Percentiles rank a stretch among this genome's conserved stretches.
These are phyloP conservation scores for Periophthalmodon schlosseri DNA, from an alignment of 2,113 vertebrate genomes.

Conservation along the genomic window DNA sequence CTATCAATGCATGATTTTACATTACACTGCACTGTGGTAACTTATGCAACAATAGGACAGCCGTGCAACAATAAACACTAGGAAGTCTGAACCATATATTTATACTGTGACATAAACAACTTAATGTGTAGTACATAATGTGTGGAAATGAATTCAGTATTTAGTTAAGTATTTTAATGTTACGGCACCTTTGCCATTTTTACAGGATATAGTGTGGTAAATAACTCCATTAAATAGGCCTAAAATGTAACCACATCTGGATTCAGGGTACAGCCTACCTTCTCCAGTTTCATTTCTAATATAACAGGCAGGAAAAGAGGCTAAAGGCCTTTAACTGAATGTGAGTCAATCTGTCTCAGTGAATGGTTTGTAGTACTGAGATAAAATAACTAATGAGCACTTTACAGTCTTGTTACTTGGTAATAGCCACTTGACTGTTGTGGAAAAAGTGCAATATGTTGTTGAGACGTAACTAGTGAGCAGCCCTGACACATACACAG, in stretches of 20 bases:
- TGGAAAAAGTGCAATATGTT: conserved; percentile 18
- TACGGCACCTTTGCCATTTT: neutral
- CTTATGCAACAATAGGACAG: neutral
- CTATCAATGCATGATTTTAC: conserved; percentile 17
- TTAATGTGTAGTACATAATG: neutral
- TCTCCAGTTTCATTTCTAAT: conserved; percentile 53
- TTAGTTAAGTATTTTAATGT: neutral
- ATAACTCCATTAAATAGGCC: neutral
- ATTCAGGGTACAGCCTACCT: conserved; percentile 27
- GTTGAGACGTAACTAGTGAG: conserved; percentile 28
- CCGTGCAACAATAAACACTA: neutral
- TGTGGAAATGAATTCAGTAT: too few species aligned
- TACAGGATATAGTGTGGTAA: neutral
- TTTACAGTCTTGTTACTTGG: conserved; percentile 15
- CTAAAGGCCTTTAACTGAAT: conserved; percentile 16
- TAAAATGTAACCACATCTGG: conserved; percentile 44
- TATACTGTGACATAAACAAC: neutral
- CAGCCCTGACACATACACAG: conserved; percentile 22
- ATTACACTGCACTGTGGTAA: neutral
- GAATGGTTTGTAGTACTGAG: conserved; percentile 2
- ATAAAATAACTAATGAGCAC: conserved; percentile 24
- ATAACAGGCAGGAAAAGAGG: conserved; percentile 42
- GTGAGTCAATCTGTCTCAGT: conserved; percentile 16
- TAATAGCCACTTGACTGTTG: conserved; percentile 19
- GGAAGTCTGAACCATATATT: neutral